Conservation (phyloP, 2,888 invertebrate genomes). For the Drosophila buzzatii region DNA sequence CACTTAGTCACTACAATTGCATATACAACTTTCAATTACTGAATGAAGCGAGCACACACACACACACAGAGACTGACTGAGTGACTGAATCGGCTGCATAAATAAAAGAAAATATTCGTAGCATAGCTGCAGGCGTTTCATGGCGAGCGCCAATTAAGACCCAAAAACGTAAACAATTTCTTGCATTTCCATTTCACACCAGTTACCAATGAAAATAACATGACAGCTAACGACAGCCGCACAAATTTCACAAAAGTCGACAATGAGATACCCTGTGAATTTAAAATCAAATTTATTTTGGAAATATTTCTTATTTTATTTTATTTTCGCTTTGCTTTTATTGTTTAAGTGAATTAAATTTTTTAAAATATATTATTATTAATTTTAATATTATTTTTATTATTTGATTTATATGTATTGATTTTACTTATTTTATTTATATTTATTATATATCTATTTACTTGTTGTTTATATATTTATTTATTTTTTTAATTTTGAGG, state of each 20-base stretch:
- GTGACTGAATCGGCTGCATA: conserved; percentile 31
- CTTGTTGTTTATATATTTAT: too few species aligned
- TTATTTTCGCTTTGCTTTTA: neutral
- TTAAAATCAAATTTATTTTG: neutral
- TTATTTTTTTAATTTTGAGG: too few species aligned
- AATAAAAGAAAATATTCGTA: conserved; percentile 61
- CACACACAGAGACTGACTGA: conserved; percentile 7
- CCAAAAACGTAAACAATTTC: conserved; percentile 69
- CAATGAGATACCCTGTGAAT: conserved; percentile 17
- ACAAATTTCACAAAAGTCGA: neutral
- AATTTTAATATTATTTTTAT: too few species aligned
- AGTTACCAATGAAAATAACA: conserved; percentile 54
- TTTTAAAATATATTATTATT: too few species aligned
- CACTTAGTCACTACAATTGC: conserved; percentile 12
- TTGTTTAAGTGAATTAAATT: neutral
- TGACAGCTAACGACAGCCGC: conserved; percentile 27
- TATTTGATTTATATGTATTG: too few species aligned
- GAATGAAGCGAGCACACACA: conserved; percentile 42
- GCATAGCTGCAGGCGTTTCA: conserved; percentile 70
- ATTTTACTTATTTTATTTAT: too few species aligned
- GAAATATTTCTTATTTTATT: neutral
- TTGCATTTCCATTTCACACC: conserved; percentile 73
- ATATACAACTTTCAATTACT: conserved; percentile 66
- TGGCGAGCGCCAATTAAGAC: conserved; percentile 72
- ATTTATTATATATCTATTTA: too few species aligned